Base-by-base conservation (phyloP, 2,888 invertebrate species). In the Leptinotarsa haldemani region DNA sequence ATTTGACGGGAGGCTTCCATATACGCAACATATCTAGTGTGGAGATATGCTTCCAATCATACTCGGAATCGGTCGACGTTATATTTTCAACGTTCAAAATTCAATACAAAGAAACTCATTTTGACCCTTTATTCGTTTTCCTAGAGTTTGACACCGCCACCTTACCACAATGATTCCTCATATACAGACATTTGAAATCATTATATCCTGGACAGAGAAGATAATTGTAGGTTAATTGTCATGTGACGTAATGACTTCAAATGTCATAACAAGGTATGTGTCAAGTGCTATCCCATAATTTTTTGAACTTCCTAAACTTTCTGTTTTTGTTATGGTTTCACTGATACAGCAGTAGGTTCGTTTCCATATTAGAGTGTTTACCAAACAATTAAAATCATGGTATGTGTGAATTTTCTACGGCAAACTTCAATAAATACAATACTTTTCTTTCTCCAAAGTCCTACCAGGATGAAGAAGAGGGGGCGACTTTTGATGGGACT, bases 401-500 rank as follows among this genome's bases (percentile, higher is more conserved):
- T 61, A 61, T 61, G 61, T n/a, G 18, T 40, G n/a, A 16, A 30
- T 61, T 30, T 25, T 61, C 7, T 15, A 13, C 4, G 22, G 1
- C n/a, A 18, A 12, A 52, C 15, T 56, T 56, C 16, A 20, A 56
- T 15, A 4, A 56, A 22, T 13, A 56, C 4, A 56, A 22, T 56
- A 13, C 7, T 56, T 20, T 56, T 22, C 4, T 13, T 30, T 40
- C 18, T n/a, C 9, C 0, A 30, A 30, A 81, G 81, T 81, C 82
- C 82, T 88, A 88, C 82, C 88, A 86, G 81, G 88, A 88, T 79
- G 88, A 88, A 82, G 88, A 88, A 79, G 88, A 87, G 77, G 86
- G 83, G 71, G 87, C 83, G 46, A 83, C 85, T 9, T 88, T 87
- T 77, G 87, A 87, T 80, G 87, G 85, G 18, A 86, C 90, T 76